Conservation (phyloP, 1,140 invertebrate genomes). For the Choristoneura fumiferana region DNA sequence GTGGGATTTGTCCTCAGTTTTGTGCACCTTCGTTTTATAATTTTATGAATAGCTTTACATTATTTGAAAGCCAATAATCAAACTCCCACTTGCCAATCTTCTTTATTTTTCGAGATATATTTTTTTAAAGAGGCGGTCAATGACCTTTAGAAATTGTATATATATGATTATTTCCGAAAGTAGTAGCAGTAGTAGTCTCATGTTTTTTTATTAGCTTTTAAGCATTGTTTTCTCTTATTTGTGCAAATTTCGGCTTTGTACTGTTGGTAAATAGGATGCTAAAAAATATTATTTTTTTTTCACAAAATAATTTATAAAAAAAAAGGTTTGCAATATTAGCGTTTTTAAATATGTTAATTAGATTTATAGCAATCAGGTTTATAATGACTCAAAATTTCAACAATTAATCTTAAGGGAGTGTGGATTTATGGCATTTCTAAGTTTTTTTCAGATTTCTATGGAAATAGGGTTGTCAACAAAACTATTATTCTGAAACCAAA, state of each 20-base stretch:
- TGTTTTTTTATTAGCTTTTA: no score
- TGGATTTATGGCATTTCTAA: not conserved
- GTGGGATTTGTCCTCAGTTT: not conserved
- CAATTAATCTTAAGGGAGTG: not conserved
- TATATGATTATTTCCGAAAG: not conserved
- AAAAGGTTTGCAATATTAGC: no score
- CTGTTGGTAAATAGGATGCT: no score
- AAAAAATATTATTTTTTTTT: no score
- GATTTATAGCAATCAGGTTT: no score
- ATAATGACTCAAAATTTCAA: not conserved
- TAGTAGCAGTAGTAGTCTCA: no score
- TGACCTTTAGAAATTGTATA: not conserved
- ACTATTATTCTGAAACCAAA: no score
- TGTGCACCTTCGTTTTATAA: not conserved
- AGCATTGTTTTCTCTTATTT: no score
- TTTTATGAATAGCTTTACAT: not conserved
- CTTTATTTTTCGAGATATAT: not conserved
- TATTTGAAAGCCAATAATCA: not conserved
- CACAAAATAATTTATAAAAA: no score
- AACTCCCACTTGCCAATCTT: not conserved
- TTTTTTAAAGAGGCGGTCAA: not conserved
- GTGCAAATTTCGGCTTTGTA: no score
- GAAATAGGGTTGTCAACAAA: not conserved
- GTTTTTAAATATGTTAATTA: no score
- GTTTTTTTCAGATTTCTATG: not conserved